A percentile compares a stretch with the other conserved stretches of the same genome.
phyloP scores from a whole-genome alignment of 1,140 invertebrate genomes.

The Megathymus violae region DNA sequence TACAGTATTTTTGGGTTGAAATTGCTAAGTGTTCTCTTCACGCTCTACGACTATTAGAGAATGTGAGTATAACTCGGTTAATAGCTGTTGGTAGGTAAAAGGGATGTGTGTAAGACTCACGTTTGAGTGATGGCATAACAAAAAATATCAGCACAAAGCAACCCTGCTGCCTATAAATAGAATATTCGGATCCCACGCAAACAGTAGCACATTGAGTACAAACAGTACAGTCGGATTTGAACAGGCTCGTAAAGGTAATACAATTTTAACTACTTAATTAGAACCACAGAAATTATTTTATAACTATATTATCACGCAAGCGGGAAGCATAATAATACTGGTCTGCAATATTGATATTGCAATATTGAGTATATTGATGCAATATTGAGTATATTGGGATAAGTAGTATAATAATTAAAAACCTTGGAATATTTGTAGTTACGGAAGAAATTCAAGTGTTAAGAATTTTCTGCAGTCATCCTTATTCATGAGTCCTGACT shows the following conservation, averaged over 20 bases:
- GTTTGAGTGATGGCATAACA: conserved; percentile 67
- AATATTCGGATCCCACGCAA: conserved; percentile 62
- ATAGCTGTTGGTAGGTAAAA: conserved; percentile 53
- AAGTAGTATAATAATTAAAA: too few relatives aligned
- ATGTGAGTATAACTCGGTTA: conserved; percentile 53
- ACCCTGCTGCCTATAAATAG: conserved; percentile 79
- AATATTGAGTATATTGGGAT: too few relatives aligned
- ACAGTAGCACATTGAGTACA: conserved; percentile 66
- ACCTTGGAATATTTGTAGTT: not conserved
- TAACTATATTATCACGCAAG: too few relatives aligned
- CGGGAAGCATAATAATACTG: too few relatives aligned
- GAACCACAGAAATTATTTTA: too few relatives aligned
- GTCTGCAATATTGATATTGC: too few relatives aligned
- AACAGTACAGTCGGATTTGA: conserved; percentile 56
- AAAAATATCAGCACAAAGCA: conserved; percentile 68
- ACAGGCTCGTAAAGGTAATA: conserved; percentile 38
- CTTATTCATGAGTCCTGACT: too few relatives aligned
- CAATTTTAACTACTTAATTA: conserved; percentile 25
- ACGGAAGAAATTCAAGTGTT: not conserved
- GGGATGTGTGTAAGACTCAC: conserved; percentile 61
- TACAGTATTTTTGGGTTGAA: conserved; percentile 58
- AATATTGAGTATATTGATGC: too few relatives aligned
- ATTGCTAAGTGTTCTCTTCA: conserved; percentile 57
- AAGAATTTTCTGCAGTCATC: too few relatives aligned
- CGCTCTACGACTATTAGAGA: conserved; percentile 46